Base-by-base conservation (phyloP, 2,797 vertebrate genomes). In the Aselliscus stoliczkanus region DNA sequence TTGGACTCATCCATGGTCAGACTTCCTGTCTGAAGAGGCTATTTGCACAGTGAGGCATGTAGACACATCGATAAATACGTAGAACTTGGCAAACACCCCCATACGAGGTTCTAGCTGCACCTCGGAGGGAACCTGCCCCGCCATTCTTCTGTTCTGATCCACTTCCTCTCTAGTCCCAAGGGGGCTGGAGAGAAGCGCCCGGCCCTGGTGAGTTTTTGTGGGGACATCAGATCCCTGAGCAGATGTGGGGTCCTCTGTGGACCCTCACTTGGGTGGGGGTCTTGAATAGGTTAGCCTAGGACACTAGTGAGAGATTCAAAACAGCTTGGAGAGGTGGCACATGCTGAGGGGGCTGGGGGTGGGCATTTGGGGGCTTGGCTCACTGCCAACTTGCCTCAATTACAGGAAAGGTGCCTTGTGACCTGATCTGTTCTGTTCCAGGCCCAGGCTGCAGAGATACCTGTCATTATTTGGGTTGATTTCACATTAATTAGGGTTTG, bases 41-140 rank as follows among this genome's bases (percentile, higher is more conserved):
- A 15, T 60, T 5, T 44, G 31, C 44, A 60, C 7, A 14, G 2
- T 2, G n/a, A 5, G 54, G 34, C 0, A 1, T 0, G 52, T 2
- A 42, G 21, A 7, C 2, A 29, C 34, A 5, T 15, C 65, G 39
- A 3, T 3, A 34, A 5, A 34, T 13, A 76, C 1, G 23, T 1
- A n/a, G 42, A 67, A 11, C 42, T 18, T 25, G 85, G 29, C 5
- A 7, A 25, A 44, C 50, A 6, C 1, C 20, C 44, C 47, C 56
- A 2, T 23, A 44, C 54, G 27, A 52, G 2, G 34, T 44, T 2
- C 2, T 14, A 70, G 81, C 56, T 34, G 6, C 39, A 18, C 37
- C 25, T 39, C 15, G 7, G 5, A 7, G 39, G 15, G 21, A 34
- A 27, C 31, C 25, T 9, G 56, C 4, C 17, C 21, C 14, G 23